Conservation (phyloP, 2,113 vertebrate genomes). For the Noctilio leporinus region DNA sequence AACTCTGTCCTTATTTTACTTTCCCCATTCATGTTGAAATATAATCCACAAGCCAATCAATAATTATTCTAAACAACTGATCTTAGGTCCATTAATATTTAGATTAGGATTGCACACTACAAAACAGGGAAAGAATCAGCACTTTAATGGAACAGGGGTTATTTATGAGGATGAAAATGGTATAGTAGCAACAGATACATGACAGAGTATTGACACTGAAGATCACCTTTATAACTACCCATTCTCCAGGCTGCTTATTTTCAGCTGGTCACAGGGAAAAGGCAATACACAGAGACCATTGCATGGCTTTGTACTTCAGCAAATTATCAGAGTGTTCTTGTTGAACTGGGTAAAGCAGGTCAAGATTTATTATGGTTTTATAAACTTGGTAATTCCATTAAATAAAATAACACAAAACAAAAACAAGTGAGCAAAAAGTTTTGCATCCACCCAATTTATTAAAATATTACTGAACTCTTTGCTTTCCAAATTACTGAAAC, state of each 20-base stretch:
- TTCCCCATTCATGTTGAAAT: neutral
- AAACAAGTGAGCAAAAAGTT: neutral
- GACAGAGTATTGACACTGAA: neutral
- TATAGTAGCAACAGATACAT: neutral
- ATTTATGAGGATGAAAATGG: neutral
- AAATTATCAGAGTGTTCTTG: neutral
- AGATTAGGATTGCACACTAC: neutral
- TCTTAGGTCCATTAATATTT: neutral
- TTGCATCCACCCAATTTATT: neutral
- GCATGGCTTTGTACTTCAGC: neutral
- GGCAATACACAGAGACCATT: fast-evolving
- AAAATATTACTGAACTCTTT: neutral
- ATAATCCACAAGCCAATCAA: neutral
- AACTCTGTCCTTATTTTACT: neutral
- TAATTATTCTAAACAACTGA: neutral
- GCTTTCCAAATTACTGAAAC: neutral
- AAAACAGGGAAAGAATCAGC: neutral
- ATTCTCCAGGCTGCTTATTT: neutral
- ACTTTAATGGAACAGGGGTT: neutral
- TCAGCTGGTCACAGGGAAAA: neutral
- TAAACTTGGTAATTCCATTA: neutral
- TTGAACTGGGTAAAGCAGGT: neutral
- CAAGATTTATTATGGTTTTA: neutral
- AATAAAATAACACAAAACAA: neutral
- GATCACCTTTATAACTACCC: neutral